These are phyloP conservation scores for Drosophila pachea DNA, from an alignment of 1,140 invertebrate genomes.

Conservation along the genomic window DNA sequence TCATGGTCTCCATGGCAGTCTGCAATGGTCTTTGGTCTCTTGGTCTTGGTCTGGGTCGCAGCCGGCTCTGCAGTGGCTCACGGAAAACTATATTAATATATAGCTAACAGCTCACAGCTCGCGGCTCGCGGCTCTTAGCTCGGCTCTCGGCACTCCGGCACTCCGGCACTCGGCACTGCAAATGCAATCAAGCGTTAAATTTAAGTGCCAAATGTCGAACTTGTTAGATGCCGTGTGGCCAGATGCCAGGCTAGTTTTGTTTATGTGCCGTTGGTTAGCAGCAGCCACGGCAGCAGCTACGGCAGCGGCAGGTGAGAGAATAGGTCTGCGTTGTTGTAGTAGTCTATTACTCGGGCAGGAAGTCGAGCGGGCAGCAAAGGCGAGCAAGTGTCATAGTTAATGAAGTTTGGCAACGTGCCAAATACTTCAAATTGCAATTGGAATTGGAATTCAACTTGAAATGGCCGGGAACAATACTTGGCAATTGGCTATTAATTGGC, in stretches of 20 bases:
- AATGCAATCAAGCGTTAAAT: constrained; percentile 76
- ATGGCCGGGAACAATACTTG: background rate
- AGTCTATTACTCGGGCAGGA: constrained; percentile 24
- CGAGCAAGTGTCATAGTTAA: constrained; percentile 39
- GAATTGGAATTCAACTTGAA: constrained; percentile 17
- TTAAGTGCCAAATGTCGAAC: constrained; percentile 74
- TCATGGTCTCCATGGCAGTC: constrained; percentile 20
- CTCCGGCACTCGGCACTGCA: constrained; percentile 7
- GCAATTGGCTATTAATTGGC: background rate
- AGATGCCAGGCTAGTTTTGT: constrained; percentile 52
- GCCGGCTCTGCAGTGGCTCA: constrained; percentile 12
- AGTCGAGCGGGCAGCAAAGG: constrained; percentile 13
- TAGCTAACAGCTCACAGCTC: background rate
- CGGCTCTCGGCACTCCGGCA: constrained; percentile 7
- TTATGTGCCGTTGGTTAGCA: constrained; percentile 37
- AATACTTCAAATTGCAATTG: background rate
- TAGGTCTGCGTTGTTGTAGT: background rate
- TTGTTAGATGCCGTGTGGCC: constrained; percentile 62
- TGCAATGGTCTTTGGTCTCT: constrained; percentile 15
- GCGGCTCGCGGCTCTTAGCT: constrained; percentile 4
- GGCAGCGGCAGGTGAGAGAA: constrained; percentile 27
- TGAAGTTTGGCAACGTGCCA: constrained; percentile 28
- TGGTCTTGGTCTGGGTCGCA: constrained; percentile 8
- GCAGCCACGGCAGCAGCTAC: background rate
- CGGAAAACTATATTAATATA: constrained; percentile 47